Evolutionary conservation across 53 echinoderm and acorn worm species (phyloP), one percentile per base, ranked within the genome.

Genomic region (Paracentrotus lividus): DNA sequence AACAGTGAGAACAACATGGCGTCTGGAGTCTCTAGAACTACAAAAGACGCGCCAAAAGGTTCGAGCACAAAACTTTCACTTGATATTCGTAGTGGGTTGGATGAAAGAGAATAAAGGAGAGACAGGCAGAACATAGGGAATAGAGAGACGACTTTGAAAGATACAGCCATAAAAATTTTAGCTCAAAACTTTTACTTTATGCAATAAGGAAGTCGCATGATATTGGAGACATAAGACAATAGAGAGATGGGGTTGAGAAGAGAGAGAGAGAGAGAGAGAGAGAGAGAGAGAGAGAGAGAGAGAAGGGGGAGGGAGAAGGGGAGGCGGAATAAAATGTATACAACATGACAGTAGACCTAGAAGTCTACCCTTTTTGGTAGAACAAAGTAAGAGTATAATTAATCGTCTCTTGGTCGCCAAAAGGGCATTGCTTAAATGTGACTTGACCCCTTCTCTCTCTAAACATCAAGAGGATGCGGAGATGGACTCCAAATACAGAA

Each of bases 1-100:
- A 34, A 8, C 86, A 27, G 57, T 54, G 8, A 56, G 86, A 4
- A 47, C 47, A 81, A 81, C 81, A 81, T 81, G 81, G 40, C 27
- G 8, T 26, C 45, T 44, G 8, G 18, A 47, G 3, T n/a, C 44
- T 44, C 47, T 21, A 26, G 26, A 47, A 81, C 27, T n/a, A 76
- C 81, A 47, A 81, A 77, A 81, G 81, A 18, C n/a, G 44, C 0
- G 47, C 24, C 49, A 45, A 81, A 47, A 81, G 47, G 47, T 47
- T 44, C 47, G 47, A 47, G 24, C 44, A 45, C 33, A 72, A 72
- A 72, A 34, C 72, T 72, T 36, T 72, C 24, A 72, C 72, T 72
- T 72, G 38, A 8, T 72, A 16, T n/a, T n/a, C n/a, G n/a, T n/a
- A n/a, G n/a, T n/a, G n/a, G n/a, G n/a, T n/a, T n/a, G n/a, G 1